These are phyloP conservation scores for Aurelia aurita DNA, from an alignment of 30 jellyfish, hydroid and myxozoan genomes.

Conservation along the genomic window DNA sequence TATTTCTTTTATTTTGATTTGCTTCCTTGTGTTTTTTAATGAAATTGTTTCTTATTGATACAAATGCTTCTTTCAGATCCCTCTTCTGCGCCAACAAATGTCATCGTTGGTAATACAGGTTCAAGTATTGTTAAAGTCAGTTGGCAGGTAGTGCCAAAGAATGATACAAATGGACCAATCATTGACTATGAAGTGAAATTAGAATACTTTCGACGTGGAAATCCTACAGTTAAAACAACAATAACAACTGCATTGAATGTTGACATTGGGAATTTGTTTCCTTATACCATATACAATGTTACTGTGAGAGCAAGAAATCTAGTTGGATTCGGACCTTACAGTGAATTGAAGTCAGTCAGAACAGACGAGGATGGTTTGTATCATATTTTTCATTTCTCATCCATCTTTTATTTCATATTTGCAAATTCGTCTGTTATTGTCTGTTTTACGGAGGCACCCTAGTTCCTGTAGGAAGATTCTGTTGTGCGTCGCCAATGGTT, in stretches of 20 bases:
- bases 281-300: constrained; percentile 42
- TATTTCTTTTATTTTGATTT: too few species aligned
- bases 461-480: too few species aligned
- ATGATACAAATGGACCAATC: constrained; percentile 46
- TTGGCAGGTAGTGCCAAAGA: constrained; percentile 29
- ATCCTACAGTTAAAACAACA: neutral
- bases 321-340: constrained; percentile 65
- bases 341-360: constrained; percentile 6
- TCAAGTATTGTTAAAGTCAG: constrained; percentile 15
- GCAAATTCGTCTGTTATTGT: neutral
- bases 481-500: neutral
- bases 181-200: constrained; percentile 14
- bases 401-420: neutral
- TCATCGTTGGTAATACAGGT: constrained; percentile 1
- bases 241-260: constrained; percentile 2
- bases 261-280: neutral
- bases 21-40: too few species aligned
- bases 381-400: neutral
- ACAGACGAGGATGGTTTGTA: constrained; percentile 57
- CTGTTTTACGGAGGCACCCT: too few species aligned
- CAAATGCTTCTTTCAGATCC: constrained; percentile 29
- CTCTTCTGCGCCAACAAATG: constrained; percentile 33
- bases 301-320: constrained; percentile 49
- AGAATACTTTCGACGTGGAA: neutral
- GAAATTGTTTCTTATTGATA: too few species aligned